Conservation (phyloP, 2,888 invertebrate genomes). For the Atrina japonica region DNA sequence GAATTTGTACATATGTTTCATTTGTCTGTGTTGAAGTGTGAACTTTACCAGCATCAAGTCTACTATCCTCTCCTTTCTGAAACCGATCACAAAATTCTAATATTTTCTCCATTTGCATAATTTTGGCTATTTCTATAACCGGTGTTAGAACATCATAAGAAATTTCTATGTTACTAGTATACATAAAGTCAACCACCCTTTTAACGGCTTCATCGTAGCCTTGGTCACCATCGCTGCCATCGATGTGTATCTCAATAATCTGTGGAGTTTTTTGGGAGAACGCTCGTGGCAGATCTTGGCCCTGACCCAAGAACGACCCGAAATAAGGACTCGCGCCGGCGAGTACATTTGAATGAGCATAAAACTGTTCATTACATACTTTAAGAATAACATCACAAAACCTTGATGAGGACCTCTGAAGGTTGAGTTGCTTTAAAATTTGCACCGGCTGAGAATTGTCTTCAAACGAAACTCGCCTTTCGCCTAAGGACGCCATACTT, state of each 20-base stretch:
- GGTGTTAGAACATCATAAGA: conserved; percentile 59
- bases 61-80: conserved; percentile 37
- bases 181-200: conserved; percentile 77
- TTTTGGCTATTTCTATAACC: conserved; percentile 75
- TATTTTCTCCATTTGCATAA: conserved; percentile 75
- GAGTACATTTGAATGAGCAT: conserved; percentile 77
- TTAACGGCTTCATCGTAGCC: conserved; percentile 73
- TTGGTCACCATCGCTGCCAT: conserved; percentile 64
- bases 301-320: conserved; percentile 69
- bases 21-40: conserved; percentile 15
- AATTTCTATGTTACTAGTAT: conserved; percentile 72
- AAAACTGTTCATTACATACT: conserved; percentile 73
- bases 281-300: conserved; percentile 73
- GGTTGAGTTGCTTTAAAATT: conserved; percentile 59
- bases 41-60: not conserved
- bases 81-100: conserved; percentile 57
- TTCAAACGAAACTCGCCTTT: conserved; percentile 36
- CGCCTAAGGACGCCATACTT: conserved; percentile 19
- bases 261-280: conserved; percentile 77
- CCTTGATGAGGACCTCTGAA: conserved; percentile 67
- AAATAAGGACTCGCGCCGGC: conserved; percentile 79
- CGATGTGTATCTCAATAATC: conserved; percentile 78
- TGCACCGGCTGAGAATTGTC: conserved; percentile 55
- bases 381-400: conserved; percentile 78
- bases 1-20: too few species aligned